These are phyloP conservation scores for Geothlypis trichas DNA, from an alignment of 2,113 vertebrate species.

Conservation along the genomic window DNA sequence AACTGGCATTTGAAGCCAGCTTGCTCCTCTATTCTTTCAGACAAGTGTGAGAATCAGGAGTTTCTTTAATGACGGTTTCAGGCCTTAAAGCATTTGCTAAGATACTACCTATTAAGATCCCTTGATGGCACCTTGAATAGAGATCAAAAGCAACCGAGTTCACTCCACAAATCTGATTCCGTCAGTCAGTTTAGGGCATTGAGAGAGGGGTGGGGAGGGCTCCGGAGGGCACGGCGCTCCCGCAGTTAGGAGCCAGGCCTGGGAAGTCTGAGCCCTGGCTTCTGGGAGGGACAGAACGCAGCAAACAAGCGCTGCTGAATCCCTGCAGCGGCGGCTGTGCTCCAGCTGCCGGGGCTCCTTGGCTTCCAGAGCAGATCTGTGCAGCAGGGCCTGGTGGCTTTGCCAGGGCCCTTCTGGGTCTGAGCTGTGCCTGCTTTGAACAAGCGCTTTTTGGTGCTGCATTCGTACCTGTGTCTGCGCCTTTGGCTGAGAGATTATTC, in stretches of 20 bases:
- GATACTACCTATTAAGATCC: conserved; percentile 63
- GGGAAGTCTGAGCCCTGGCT: neutral
- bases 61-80: conserved; percentile 53
- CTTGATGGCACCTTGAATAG: conserved; percentile 70
- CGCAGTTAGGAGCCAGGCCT: neutral
- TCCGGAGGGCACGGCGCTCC: neutral
- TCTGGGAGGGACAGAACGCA: neutral
- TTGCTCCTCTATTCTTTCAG: conserved; percentile 68
- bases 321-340: neutral
- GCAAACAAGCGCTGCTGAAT: neutral
- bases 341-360: neutral
- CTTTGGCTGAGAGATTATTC: neutral
- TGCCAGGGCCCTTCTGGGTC: neutral
- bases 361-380: neutral
- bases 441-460: fast-evolving
- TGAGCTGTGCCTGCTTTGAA: neutral
- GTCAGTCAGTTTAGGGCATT: conserved; percentile 37
- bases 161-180: conserved; percentile 45
- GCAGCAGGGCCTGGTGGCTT: neutral
- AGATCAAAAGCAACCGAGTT: conserved; percentile 64
- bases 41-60: conserved; percentile 69
- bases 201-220: conserved; percentile 42
- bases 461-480: neutral
- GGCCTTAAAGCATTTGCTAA: conserved; percentile 43
- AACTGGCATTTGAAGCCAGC: conserved; percentile 63